phyloP scores from a whole-genome alignment of 2,888 invertebrate genomes.

The Folsomia manolachei region DNA sequence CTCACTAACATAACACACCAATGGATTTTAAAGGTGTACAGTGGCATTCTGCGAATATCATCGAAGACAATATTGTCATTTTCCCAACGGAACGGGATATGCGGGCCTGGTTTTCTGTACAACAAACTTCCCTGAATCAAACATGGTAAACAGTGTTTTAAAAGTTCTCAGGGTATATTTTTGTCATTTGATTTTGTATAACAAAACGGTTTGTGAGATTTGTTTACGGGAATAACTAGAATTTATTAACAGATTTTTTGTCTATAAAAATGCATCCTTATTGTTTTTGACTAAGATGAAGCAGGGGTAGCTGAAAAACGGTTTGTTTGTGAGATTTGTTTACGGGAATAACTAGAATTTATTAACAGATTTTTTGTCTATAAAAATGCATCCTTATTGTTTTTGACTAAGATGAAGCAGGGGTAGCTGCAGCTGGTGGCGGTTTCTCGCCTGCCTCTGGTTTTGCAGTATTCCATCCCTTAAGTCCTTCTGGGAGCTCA shows the following conservation, averaged over 20 bases:
- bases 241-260: background rate
- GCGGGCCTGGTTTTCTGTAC: too few species aligned
- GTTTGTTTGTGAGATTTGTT: too few species aligned
- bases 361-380: background rate
- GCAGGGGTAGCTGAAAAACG: background rate
- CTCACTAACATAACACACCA: too few species aligned
- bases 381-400: background rate
- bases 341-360: background rate
- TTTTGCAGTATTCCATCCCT: constrained; percentile 75
- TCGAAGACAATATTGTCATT: too few species aligned
- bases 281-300: background rate
- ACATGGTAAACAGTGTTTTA: too few species aligned
- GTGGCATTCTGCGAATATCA: too few species aligned
- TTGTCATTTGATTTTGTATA: too few species aligned
- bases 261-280: background rate
- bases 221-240: background rate
- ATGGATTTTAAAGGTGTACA: too few species aligned
- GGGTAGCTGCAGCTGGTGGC: background rate
- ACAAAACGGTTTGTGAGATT: too few species aligned
- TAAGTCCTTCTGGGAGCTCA: constrained; percentile 85
- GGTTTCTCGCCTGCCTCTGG: constrained; percentile 33
- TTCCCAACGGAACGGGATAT: too few species aligned
- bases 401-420: background rate
- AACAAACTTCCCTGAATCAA: too few species aligned
- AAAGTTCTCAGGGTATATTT: too few species aligned